Conservation (phyloP, 2,113 vertebrate genomes). For the Blennius ocellaris region DNA sequence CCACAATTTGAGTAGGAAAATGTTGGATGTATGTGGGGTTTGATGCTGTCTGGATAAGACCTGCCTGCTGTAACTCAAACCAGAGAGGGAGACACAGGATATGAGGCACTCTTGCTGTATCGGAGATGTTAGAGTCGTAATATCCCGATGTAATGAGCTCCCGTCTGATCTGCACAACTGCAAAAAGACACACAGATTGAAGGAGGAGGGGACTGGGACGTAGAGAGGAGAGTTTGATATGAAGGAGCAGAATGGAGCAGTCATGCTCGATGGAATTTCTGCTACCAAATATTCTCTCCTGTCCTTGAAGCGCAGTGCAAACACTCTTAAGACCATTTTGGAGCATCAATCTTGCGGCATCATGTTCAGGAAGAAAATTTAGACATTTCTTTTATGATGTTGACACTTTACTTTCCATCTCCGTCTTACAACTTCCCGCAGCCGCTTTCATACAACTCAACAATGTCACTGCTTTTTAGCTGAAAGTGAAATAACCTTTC, state of each 20-base stretch:
- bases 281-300: slow-evolving; percentile 14
- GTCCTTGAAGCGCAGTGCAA: neutral
- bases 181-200: neutral
- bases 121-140: slow-evolving; percentile 46
- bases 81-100: slow-evolving; percentile 53
- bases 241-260: slow-evolving; percentile 15
- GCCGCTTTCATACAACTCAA: too few relatives aligned
- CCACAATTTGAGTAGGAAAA: slow-evolving; percentile 48
- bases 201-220: slow-evolving; percentile 10
- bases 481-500: too few relatives aligned
- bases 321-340: neutral
- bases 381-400: too few relatives aligned
- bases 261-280: slow-evolving; percentile 14
- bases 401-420: too few relatives aligned
- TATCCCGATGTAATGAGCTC: slow-evolving; percentile 58
- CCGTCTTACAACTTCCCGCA: too few relatives aligned
- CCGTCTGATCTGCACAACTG: slow-evolving; percentile 53
- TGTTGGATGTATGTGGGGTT: slow-evolving; percentile 51
- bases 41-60: slow-evolving; percentile 70
- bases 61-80: slow-evolving; percentile 69
- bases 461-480: too few relatives aligned
- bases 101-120: slow-evolving; percentile 50
- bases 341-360: too few relatives aligned
- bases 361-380: too few relatives aligned
- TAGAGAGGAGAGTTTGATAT: slow-evolving; percentile 3